phyloP scores from a whole-genome alignment of 1,140 invertebrate genomes.

The Onthophagus taurus region DNA sequence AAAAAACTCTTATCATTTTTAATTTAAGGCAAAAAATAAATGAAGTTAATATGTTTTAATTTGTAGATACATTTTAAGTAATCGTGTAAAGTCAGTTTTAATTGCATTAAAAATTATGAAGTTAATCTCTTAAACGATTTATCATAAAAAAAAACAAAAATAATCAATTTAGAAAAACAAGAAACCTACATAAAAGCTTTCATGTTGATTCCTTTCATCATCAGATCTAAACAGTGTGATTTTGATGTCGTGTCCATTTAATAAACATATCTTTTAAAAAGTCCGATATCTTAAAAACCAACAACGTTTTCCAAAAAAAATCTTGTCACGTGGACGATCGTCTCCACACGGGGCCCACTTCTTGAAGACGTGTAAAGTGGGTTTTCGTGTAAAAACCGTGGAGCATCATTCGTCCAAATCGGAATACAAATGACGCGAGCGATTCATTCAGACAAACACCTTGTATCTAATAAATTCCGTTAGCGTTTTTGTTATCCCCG shows the following conservation, averaged over 20 bases:
- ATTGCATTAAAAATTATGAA: no score
- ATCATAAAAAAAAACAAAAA: no score
- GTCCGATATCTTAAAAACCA: slow-evolving; percentile 28
- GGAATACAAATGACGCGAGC: slow-evolving; percentile 39
- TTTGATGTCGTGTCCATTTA: slow-evolving; percentile 36
- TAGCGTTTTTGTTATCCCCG: slow-evolving; percentile 37
- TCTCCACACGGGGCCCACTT: slow-evolving; percentile 15
- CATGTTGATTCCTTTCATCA: slow-evolving; percentile 2
- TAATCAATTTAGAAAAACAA: no score
- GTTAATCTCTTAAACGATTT: no score
- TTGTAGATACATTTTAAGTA: no score
- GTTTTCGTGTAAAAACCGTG: slow-evolving; percentile 37
- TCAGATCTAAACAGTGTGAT: slow-evolving; percentile 10
- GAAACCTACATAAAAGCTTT: no score
- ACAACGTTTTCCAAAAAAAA: no score
- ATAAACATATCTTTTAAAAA: slow-evolving; percentile 36
- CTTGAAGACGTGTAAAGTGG: slow-evolving; percentile 37
- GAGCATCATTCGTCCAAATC: slow-evolving; percentile 37
- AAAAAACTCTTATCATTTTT: no score
- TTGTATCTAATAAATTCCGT: slow-evolving; percentile 42
- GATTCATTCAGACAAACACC: slow-evolving; percentile 40
- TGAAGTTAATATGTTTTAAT: no score
- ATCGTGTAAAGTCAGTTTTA: no score
- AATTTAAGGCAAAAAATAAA: no score
- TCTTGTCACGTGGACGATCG: slow-evolving; percentile 12